These are phyloP conservation scores for Scaptomyza caliginosa DNA, from an alignment of 2,888 invertebrate species.

Conservation along the genomic window DNA sequence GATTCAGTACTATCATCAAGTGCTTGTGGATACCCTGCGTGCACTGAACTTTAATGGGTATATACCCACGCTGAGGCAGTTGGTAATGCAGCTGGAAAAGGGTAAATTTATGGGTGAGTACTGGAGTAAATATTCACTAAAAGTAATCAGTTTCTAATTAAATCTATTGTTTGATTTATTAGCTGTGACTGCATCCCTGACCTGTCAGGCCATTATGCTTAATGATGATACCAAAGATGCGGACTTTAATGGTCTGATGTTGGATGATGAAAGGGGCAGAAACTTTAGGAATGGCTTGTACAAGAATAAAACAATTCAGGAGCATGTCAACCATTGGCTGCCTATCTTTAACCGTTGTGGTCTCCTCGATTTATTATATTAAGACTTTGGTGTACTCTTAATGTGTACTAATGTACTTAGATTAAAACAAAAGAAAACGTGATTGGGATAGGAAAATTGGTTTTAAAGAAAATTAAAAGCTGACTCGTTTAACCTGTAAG, in stretches of 20 bases:
- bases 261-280: slow-evolving; percentile 64
- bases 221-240: slow-evolving; percentile 77
- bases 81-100: slow-evolving; percentile 74
- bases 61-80: slow-evolving; percentile 78
- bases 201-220: slow-evolving; percentile 67
- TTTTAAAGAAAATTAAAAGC: no score
- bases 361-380: slow-evolving; percentile 58
- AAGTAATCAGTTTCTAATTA: background rate
- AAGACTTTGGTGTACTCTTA: background rate
- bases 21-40: slow-evolving; percentile 68
- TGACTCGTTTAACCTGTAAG: no score
- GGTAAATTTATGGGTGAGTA: slow-evolving; percentile 76
- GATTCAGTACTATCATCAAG: slow-evolving; percentile 77
- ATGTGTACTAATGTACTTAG: background rate
- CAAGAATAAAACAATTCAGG: slow-evolving; percentile 71
- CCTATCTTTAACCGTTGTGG: slow-evolving; percentile 80
- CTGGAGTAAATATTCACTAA: background rate
- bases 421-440: background rate
- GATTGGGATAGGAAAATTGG: no score
- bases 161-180: background rate
- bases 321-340: slow-evolving; percentile 66
- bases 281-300: slow-evolving; percentile 65
- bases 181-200: slow-evolving; percentile 65
- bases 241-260: slow-evolving; percentile 68
- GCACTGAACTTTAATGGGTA: slow-evolving; percentile 65